These are phyloP conservation scores for Habropoda laboriosa DNA, from an alignment of 1,140 invertebrate species.

Conservation along the genomic window DNA sequence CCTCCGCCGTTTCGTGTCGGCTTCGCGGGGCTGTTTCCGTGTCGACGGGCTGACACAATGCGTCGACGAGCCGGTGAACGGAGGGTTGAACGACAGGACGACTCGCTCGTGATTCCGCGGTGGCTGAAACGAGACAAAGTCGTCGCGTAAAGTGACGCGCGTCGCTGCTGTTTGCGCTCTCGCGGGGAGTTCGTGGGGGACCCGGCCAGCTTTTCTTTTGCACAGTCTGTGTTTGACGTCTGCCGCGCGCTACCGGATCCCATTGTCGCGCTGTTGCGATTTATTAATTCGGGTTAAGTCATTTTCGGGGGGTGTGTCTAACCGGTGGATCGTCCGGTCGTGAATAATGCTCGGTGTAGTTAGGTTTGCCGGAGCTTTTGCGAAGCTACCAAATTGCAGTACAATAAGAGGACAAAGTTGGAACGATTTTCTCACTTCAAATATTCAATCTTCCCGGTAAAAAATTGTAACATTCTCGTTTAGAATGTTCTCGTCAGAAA, in stretches of 20 bases:
- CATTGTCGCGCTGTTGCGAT: too few species aligned
- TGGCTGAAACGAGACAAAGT: slow-evolving; percentile 30
- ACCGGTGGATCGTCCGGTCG: too few species aligned
- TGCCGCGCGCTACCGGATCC: not conserved
- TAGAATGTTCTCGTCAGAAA: too few species aligned
- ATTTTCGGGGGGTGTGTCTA: too few species aligned
- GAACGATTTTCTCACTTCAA: too few species aligned
- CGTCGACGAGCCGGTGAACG: slow-evolving; percentile 28
- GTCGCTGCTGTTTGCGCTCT: not conserved
- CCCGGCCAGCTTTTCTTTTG: too few species aligned
- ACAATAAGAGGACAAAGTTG: too few species aligned
- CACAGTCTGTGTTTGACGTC: not conserved
- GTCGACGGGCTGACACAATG: slow-evolving; percentile 38
- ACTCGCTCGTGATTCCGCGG: slow-evolving; percentile 22
- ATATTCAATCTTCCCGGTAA: too few species aligned
- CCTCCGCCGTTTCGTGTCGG: slow-evolving; percentile 33
- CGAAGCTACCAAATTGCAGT: too few species aligned
- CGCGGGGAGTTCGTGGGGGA: too few species aligned
- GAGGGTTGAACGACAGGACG: slow-evolving; percentile 39
- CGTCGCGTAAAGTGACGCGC: slow-evolving; percentile 12
- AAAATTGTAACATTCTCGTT: not conserved
- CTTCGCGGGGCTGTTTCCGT: slow-evolving; percentile 23
- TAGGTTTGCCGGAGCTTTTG: too few species aligned
- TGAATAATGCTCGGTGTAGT: too few species aligned
- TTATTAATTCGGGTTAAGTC: not conserved